These are phyloP conservation scores for Spinibarbus caldwelli DNA, from an alignment of 2,797 vertebrate species.

Conservation along the genomic window DNA sequence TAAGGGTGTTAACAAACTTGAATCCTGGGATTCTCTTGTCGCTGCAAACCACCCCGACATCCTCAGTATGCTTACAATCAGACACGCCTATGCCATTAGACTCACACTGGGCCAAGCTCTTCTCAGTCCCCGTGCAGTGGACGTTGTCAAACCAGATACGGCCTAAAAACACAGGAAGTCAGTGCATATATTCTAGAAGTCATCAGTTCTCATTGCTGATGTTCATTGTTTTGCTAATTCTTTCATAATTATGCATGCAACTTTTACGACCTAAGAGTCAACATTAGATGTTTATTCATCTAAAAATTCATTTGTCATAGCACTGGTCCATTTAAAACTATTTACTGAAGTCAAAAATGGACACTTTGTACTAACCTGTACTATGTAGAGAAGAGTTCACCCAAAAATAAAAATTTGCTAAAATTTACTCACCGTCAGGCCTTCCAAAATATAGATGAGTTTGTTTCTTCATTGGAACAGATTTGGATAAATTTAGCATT, in stretches of 20 bases:
- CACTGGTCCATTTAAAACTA: background rate
- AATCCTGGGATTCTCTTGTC: conserved; percentile 96
- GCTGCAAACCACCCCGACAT: conserved; percentile 93
- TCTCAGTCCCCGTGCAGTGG: conserved; percentile 88
- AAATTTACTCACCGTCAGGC: too few species aligned
- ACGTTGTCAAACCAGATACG: conserved; percentile 95
- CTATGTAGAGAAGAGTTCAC: background rate
- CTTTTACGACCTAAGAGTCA: too few species aligned
- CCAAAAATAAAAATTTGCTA: too few species aligned
- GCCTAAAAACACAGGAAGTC: conserved; percentile 72
- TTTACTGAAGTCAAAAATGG: background rate
- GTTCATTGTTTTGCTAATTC: background rate
- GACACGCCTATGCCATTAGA: conserved; percentile 94
- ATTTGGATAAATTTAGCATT: too few species aligned
- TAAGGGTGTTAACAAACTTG: conserved; percentile 85
- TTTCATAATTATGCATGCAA: background rate
- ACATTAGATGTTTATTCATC: too few species aligned
- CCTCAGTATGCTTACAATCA: conserved; percentile 95
- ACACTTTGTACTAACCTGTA: background rate
- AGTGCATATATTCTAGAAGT: too few species aligned
- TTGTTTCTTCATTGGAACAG: too few species aligned
- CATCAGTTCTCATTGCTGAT: background rate
- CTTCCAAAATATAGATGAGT: too few species aligned
- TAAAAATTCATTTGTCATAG: background rate
- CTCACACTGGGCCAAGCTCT: conserved; percentile 81